Percentiles rank a stretch among this genome's conserved stretches.
These are phyloP conservation scores for Sardinella longiceps DNA, from an alignment of 2,797 vertebrate genomes.

Conservation along the genomic window DNA sequence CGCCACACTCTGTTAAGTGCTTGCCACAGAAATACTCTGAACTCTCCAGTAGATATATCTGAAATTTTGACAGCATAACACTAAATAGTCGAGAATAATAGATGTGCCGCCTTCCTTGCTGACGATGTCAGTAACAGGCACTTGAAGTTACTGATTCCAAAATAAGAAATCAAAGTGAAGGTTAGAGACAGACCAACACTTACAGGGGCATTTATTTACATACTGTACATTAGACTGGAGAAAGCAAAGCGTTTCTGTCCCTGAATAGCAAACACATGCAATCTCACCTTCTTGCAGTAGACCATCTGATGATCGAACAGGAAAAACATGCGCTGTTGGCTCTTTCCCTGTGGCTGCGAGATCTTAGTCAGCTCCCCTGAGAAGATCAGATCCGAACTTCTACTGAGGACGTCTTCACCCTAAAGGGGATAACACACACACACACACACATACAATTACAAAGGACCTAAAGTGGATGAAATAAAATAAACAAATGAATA, in stretches of 20 bases:
- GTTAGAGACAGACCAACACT: not conserved
- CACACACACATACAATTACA: slow-evolving; percentile 23
- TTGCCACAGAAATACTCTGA: not conserved
- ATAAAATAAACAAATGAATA: not conserved
- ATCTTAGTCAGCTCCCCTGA: slow-evolving; percentile 91
- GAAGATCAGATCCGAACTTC: slow-evolving; percentile 94
- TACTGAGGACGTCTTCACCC: slow-evolving; percentile 92
- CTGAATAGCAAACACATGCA: not conserved
- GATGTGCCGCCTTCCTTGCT: not conserved
- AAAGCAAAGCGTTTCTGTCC: not conserved
- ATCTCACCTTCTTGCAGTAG: slow-evolving; percentile 92
- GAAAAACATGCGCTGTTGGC: slow-evolving; percentile 95
- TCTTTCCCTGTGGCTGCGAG: slow-evolving; percentile 89
- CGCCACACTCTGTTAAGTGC: not conserved
- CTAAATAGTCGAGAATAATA: not conserved
- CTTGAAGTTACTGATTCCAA: not conserved
- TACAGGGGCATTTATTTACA: not conserved
- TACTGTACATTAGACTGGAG: not conserved
- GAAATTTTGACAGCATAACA: not conserved
- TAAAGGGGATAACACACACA: slow-evolving; percentile 56
- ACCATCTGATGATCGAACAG: slow-evolving; percentile 96
- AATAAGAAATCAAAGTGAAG: not conserved
- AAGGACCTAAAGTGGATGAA: not conserved
- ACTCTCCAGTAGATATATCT: not conserved
- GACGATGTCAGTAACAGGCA: not conserved